phyloP scores from a whole-genome alignment of 1,140 invertebrate genomes.

The Drosophila paulistorum region DNA sequence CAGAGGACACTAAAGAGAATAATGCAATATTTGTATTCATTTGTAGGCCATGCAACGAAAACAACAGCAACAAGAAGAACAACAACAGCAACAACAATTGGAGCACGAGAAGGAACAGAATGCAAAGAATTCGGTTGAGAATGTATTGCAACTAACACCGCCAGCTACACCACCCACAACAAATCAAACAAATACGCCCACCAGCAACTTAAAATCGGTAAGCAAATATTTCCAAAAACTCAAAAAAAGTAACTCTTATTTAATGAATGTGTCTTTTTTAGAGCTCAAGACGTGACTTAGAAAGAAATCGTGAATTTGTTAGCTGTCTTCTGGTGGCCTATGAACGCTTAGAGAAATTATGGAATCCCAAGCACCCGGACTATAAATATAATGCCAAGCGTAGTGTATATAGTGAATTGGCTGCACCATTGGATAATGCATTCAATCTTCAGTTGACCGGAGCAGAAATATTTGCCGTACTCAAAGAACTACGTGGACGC shows the following conservation, averaged over 20 bases:
- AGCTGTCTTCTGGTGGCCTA: slow-evolving; percentile 61
- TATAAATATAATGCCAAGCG: slow-evolving; percentile 78
- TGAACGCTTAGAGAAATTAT: slow-evolving; percentile 70
- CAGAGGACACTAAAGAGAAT: slow-evolving; percentile 55
- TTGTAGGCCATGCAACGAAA: slow-evolving; percentile 69
- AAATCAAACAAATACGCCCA: slow-evolving; percentile 56
- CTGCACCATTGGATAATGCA: slow-evolving; percentile 52
- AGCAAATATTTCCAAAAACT: slow-evolving; percentile 25
- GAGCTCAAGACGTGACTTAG: slow-evolving; percentile 64
- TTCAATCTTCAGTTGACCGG: slow-evolving; percentile 61
- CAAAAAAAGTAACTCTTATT: neutral
- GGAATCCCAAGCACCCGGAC: slow-evolving; percentile 74
- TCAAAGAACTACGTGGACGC: slow-evolving; percentile 65
- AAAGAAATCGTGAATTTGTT: slow-evolving; percentile 69
- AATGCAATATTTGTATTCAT: slow-evolving; percentile 27
- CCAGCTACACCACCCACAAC: slow-evolving; percentile 65
- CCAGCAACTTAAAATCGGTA: slow-evolving; percentile 62
- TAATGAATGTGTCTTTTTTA: neutral
- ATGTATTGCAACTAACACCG: slow-evolving; percentile 61
- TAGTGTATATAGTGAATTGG: slow-evolving; percentile 64
- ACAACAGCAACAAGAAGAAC: slow-evolving; percentile 29
- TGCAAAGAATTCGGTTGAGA: slow-evolving; percentile 45
- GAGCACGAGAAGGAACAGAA: slow-evolving; percentile 20
- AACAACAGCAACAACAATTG: slow-evolving; percentile 8
- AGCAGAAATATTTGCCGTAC: slow-evolving; percentile 64